Percentiles rank a stretch among this genome's conserved stretches.
phyloP scores from a whole-genome alignment of 1,140 invertebrate species.

The Sycophaga agraensis region DNA sequence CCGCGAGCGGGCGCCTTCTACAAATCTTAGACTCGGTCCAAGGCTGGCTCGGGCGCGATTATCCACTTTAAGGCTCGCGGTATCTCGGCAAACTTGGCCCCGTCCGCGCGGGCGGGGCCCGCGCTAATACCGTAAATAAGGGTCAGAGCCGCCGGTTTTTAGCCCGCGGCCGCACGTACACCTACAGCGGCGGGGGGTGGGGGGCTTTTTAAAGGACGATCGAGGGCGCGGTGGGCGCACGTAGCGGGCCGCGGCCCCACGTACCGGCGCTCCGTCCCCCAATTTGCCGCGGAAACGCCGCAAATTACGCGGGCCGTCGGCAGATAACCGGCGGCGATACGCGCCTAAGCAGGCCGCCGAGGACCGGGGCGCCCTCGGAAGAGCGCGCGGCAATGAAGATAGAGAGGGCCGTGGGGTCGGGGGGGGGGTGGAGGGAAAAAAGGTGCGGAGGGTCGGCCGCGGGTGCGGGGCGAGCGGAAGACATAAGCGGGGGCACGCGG shows the following conservation, averaged over 20 bases:
- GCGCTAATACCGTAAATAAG: too few species aligned
- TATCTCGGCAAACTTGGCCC: slow-evolving; percentile 5
- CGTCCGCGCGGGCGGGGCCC: not conserved
- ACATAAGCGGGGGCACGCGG: not conserved
- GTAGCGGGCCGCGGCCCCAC: too few species aligned
- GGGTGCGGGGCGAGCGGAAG: slow-evolving; percentile 1
- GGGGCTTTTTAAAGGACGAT: too few species aligned
- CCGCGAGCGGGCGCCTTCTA: not conserved
- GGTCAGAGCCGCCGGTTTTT: too few species aligned
- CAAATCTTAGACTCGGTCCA: slow-evolving; percentile 9
- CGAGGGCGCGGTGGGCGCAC: too few species aligned
- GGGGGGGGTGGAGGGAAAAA: slow-evolving; percentile 7
- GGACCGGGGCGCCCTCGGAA: slow-evolving; percentile 29
- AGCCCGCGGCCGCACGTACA: too few species aligned
- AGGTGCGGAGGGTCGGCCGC: not conserved
- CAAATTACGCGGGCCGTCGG: slow-evolving; percentile 21
- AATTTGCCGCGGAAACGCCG: slow-evolving; percentile 26
- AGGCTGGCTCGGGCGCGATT: slow-evolving; percentile 8
- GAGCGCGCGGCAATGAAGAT: slow-evolving; percentile 6
- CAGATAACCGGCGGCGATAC: not conserved
- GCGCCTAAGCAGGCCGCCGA: slow-evolving; percentile 6
- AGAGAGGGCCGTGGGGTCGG: not conserved
- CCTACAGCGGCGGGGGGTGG: not conserved
- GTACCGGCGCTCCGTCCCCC: too few species aligned
- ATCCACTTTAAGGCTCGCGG: slow-evolving; percentile 18